phyloP scores from a whole-genome alignment of 2,888 invertebrate species.

The Gryllus longicercus region DNA sequence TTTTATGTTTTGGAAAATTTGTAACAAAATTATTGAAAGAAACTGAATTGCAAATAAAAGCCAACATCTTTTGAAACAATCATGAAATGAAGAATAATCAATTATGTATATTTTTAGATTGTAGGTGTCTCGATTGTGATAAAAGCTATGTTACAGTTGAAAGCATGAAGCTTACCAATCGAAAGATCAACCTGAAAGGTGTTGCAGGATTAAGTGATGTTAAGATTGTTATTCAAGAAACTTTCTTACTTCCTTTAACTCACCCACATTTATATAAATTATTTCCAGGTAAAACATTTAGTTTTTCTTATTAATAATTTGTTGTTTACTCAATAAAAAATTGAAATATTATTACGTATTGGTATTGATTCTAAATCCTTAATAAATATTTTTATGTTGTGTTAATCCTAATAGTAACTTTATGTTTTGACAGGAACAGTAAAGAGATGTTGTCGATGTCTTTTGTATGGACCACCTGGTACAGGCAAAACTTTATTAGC shows the following conservation, averaged over 20 bases:
- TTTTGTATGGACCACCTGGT: background rate
- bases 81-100: background rate
- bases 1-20: background rate
- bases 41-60: background rate
- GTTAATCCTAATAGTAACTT: background rate
- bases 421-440: background rate
- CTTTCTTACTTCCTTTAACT: background rate
- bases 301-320: background rate
- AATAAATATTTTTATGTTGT: background rate
- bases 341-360: too few species aligned
- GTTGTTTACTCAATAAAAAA: background rate
- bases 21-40: background rate
- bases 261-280: background rate
- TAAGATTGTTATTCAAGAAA: background rate
- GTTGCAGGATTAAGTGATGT: background rate
- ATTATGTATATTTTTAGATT: background rate
- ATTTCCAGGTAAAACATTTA: background rate
- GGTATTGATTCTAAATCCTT: background rate
- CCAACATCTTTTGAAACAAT: background rate
- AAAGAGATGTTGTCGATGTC: background rate
- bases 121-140: background rate
- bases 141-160: background rate
- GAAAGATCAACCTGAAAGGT: background rate
- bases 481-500: background rate
- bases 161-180: background rate